Conservation (phyloP, 1,140 invertebrate genomes). For the Dreissena rostriformis region DNA sequence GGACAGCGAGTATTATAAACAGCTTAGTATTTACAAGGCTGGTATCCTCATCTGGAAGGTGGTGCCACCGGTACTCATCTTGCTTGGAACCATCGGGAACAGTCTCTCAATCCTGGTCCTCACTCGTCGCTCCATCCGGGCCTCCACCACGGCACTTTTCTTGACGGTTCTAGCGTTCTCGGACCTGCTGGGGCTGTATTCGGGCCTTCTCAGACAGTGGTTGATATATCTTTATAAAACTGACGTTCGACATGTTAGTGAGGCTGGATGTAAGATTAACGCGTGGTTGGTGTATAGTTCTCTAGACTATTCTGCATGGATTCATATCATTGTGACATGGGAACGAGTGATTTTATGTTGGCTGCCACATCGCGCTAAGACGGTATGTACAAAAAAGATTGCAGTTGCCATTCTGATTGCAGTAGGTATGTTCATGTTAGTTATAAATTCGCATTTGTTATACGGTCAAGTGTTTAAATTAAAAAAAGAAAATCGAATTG, state of each 20-base stretch:
- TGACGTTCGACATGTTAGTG: constrained; percentile 54
- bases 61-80: constrained; percentile 57
- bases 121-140: constrained; percentile 44
- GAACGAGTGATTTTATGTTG: constrained; percentile 69
- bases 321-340: constrained; percentile 67
- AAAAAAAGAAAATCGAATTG: neutral
- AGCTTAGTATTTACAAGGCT: constrained; percentile 13
- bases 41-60: constrained; percentile 46
- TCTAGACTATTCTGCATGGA: constrained; percentile 68
- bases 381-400: constrained; percentile 48
- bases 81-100: constrained; percentile 65
- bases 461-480: constrained; percentile 47
- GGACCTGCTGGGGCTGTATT: constrained; percentile 64
- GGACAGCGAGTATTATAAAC: neutral
- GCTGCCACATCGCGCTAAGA: constrained; percentile 61
- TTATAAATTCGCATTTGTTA: constrained; percentile 63
- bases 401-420: constrained; percentile 49
- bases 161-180: constrained; percentile 60
- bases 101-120: constrained; percentile 62
- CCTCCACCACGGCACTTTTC: constrained; percentile 54
- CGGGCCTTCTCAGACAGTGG: constrained; percentile 66
- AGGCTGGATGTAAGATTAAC: constrained; percentile 61
- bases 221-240: constrained; percentile 48
- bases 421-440: constrained; percentile 47
- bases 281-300: constrained; percentile 61